Evolutionary conservation across 2,888 invertebrate species (phyloP).

Genomic region (Pseudococcus viburni): DNA sequence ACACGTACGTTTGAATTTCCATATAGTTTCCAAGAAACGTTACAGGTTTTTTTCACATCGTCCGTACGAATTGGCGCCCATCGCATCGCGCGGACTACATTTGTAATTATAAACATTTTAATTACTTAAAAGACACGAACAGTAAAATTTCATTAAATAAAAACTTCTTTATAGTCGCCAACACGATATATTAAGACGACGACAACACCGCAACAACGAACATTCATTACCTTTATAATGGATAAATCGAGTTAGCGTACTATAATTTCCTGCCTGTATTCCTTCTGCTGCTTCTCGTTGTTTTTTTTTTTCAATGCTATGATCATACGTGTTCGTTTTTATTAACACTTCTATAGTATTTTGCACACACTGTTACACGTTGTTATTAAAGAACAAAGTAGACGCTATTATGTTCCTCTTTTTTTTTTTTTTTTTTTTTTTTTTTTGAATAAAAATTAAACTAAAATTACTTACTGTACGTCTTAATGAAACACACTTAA

Average conservation of each 20-base stretch:
- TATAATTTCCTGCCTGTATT: slow-evolving; percentile 59
- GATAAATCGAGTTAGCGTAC: slow-evolving; percentile 62
- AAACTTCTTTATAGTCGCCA: slow-evolving; percentile 52
- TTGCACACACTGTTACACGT: slow-evolving; percentile 8
- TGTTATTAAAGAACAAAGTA: slow-evolving; percentile 43
- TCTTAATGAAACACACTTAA: slow-evolving; percentile 23
- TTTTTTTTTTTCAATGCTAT: slow-evolving; percentile 35
- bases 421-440: slow-evolving; percentile 26
- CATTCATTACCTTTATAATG: slow-evolving; percentile 61
- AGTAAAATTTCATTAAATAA: slow-evolving; percentile 64
- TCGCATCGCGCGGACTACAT: slow-evolving; percentile 10
- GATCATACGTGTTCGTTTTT: slow-evolving; percentile 34
- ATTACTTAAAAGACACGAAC: slow-evolving; percentile 58
- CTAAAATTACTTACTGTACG: slow-evolving; percentile 9
- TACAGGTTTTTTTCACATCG: slow-evolving; percentile 27
- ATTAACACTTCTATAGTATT: slow-evolving; percentile 28
- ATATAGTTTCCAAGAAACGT: slow-evolving; percentile 21
- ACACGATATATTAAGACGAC: slow-evolving; percentile 22
- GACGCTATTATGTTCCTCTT: slow-evolving; percentile 12
- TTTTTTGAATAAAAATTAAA: slow-evolving; percentile 36
- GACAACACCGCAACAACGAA: slow-evolving; percentile 46
- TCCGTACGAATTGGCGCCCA: slow-evolving; percentile 37
- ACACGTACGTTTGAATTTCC: not conserved
- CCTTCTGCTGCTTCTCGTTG: not conserved
- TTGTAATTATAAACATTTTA: slow-evolving; percentile 51